A percentile compares a stretch with the other conserved stretches of the same genome.
Evolutionary conservation across 2,888 invertebrate species (phyloP).

Genomic region (Cynaeus angustus): DNA sequence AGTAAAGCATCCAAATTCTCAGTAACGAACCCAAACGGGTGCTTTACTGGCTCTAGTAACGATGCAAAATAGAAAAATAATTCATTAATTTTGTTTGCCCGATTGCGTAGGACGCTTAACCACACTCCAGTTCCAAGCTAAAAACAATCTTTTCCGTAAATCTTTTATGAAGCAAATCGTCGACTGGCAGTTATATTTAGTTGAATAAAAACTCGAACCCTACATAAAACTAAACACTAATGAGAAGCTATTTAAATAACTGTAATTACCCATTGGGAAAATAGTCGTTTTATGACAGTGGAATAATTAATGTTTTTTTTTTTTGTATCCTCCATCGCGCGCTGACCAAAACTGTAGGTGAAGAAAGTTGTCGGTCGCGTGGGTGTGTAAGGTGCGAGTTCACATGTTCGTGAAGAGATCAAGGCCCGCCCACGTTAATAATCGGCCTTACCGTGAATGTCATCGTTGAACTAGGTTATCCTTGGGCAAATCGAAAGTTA

Average conservation of each 20-base stretch:
- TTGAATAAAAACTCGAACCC: background rate
- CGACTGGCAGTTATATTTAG: background rate
- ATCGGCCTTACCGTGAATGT: slow-evolving; percentile 21
- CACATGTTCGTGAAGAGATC: slow-evolving; percentile 39
- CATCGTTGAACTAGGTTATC: slow-evolving; percentile 30
- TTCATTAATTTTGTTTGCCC: background rate
- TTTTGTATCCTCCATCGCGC: background rate
- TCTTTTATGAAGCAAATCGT: background rate
- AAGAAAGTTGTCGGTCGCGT: slow-evolving; percentile 36
- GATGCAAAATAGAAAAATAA: no score
- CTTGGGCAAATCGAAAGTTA: slow-evolving; percentile 21
- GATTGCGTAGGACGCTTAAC: background rate
- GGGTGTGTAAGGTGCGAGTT: slow-evolving; percentile 46
- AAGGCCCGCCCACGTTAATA: slow-evolving; percentile 31
- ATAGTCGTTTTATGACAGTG: no score
- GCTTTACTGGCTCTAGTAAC: no score
- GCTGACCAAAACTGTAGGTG: slow-evolving; percentile 18
- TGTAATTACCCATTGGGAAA: no score
- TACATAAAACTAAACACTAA: no score
- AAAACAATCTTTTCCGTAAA: background rate
- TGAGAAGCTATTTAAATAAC: no score
- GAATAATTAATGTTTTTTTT: no score
- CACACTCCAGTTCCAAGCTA: background rate
- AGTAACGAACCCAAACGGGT: no score
- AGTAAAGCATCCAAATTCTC: no score